Percentiles rank a stretch among this genome's conserved stretches.
Conservation (phyloP, 2,113 vertebrate genomes). For the Psettodes erumei region DNA sequence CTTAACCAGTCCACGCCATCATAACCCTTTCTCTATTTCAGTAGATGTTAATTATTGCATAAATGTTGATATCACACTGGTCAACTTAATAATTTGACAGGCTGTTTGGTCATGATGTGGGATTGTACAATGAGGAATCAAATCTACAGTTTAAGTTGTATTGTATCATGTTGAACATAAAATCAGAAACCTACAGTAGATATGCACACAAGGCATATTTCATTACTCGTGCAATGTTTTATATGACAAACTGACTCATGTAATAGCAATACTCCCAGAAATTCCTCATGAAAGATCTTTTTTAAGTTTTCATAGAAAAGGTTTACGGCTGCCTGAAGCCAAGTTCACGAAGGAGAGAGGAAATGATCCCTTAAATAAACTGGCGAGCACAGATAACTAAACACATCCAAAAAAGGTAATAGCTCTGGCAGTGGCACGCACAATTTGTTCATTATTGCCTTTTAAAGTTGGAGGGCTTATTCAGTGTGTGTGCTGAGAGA, state of each 20-base stretch:
- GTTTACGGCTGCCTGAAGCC: conserved; percentile 46
- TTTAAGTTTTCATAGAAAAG: conserved; percentile 46
- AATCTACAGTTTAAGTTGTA: background rate
- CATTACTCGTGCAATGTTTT: background rate
- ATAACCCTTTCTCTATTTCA: background rate
- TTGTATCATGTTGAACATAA: background rate
- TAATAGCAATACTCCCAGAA: background rate
- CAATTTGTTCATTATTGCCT: conserved; percentile 49
- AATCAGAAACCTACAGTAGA: background rate
- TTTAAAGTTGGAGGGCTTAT: conserved; percentile 42
- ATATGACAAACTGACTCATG: background rate
- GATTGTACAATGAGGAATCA: background rate
- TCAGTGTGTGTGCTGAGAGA: conserved; percentile 15
- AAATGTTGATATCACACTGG: conserved; percentile 15
- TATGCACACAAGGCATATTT: background rate
- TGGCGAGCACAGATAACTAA: conserved; percentile 71
- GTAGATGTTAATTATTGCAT: background rate
- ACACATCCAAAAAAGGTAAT: conserved; percentile 81
- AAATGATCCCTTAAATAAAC: conserved; percentile 74
- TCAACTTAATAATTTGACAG: conserved; percentile 6
- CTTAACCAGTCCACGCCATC: background rate
- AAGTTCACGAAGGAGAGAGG: conserved; percentile 62
- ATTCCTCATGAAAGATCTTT: conserved; percentile 12
- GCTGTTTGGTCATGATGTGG: background rate
- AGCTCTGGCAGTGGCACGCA: conserved; percentile 44